phyloP scores from a whole-genome alignment of 1,140 invertebrate species.

The Centruroides sculpturatus region DNA sequence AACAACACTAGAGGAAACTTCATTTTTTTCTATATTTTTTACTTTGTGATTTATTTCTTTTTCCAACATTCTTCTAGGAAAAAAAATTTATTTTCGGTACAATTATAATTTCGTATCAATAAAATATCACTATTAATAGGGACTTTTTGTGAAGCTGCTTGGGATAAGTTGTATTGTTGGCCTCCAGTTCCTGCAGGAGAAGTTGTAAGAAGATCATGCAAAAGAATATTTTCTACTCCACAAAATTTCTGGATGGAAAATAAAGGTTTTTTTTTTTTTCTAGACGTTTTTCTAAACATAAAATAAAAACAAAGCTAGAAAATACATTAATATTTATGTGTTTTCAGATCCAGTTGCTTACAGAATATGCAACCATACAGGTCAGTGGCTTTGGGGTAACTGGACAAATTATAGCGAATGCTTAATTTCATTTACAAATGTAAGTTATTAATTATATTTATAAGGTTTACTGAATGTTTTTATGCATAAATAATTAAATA shows the following conservation, averaged over 20 bases:
- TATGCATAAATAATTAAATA: too few species aligned
- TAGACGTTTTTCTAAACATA: neutral
- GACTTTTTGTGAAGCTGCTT: conserved; percentile 44
- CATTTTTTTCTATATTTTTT: too few species aligned
- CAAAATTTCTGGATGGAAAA: neutral
- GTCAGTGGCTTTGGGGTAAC: conserved; percentile 20
- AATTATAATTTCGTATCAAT: too few species aligned
- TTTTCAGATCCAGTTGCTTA: conserved; percentile 8
- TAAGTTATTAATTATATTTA: too few species aligned
- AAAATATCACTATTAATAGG: neutral
- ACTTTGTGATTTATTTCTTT: too few species aligned
- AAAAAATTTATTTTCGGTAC: too few species aligned
- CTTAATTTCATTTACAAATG: conserved; percentile 1
- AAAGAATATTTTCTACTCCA: conserved; percentile 6
- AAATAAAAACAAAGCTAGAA: neutral
- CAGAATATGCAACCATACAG: conserved; percentile 11
- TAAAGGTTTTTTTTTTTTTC: too few species aligned
- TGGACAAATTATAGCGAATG: conserved; percentile 28
- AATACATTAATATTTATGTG: neutral
- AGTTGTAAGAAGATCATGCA: conserved; percentile 5
- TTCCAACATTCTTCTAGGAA: too few species aligned
- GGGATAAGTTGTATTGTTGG: conserved; percentile 61
- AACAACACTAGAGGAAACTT: too few species aligned
- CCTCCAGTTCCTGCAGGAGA: conserved; percentile 47
- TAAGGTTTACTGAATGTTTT: too few species aligned